These are phyloP conservation scores for Cryptoblepharus egeriae DNA, from an alignment of 2,797 vertebrate species.

Conservation along the genomic window DNA sequence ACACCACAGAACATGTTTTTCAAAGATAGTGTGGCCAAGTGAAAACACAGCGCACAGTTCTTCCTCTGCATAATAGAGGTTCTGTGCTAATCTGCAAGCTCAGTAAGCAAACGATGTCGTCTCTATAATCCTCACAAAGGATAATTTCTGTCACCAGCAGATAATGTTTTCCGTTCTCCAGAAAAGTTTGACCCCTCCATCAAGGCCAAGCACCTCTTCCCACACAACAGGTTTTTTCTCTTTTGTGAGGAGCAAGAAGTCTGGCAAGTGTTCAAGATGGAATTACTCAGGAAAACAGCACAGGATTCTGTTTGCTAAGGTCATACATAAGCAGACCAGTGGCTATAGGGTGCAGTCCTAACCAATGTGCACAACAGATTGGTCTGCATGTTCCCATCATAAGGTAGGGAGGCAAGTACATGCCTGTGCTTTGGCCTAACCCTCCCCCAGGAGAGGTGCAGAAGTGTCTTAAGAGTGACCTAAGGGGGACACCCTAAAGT, in stretches of 20 bases:
- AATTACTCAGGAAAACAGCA: background rate
- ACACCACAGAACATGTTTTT: background rate
- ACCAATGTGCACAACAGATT: too few species aligned
- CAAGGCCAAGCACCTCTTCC: constrained; percentile 21
- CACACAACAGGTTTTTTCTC: background rate
- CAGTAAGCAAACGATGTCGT: background rate
- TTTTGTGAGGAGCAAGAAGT: background rate
- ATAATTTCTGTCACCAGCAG: background rate
- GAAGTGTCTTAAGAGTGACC: too few species aligned
- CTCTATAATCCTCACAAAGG: background rate
- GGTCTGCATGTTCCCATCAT: too few species aligned
- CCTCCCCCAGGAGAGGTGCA: too few species aligned
- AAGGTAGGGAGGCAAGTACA: too few species aligned
- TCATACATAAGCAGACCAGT: too few species aligned
- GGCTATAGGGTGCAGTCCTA: too few species aligned
- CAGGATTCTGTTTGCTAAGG: too few species aligned
- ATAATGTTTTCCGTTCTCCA: background rate
- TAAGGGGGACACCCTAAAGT: too few species aligned
- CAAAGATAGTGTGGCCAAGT: constrained; percentile 6
- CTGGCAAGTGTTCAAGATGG: background rate
- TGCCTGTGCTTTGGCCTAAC: too few species aligned
- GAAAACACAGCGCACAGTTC: constrained; percentile 15
- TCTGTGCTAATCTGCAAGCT: background rate
- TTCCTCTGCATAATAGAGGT: background rate
- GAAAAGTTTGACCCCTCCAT: background rate